Evolutionary conservation across 1,140 invertebrate species (phyloP), one percentile per base, ranked within the genome.

Genomic region (Polypedilum pembai): DNA sequence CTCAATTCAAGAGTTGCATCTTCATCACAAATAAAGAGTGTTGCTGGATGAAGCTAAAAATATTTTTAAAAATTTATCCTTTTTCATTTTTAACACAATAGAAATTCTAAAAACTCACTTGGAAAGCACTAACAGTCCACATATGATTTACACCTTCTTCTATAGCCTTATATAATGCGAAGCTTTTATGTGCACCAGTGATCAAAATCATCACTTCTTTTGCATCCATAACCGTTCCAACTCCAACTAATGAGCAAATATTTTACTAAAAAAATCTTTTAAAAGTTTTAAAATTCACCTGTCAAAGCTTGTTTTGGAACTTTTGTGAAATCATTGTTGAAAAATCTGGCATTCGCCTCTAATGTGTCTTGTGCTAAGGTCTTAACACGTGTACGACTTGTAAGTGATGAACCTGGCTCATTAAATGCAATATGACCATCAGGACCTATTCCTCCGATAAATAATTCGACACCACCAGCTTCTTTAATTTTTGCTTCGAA

Each of bases 391-490:
- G 98, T 99, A 76, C 96, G 86, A 5, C 96, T 99, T 17, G 92
- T 90, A 76, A 99, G 84, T 73, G 95, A 98, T 4, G 92, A 94
- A 33, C 92, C 98, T 7, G 98, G 98, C 82, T 99, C 98, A 84
- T 99, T 99, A 83, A 99, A 99, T 8, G 98, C 98, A 81, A 99
- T 98, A 83, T 99, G 98, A 8, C 98, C 98, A 86, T 99, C 98
- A 73, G 79, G 76, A 65, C 78, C 80, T 73, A 78, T 79, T 74
- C 94, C 96, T 84, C 97, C 97, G 78, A 99, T 88, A 83, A 99
- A 99, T 0, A 99, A 86, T 80, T 98, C 92, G 77, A 99, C 89
- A 66, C 98, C 98, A 74, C 97, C 98, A 74, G 94, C 92, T 78
- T 91, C 88, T 75, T 83, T 83, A 74, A 99, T 99, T 81, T 93